Conservation (phyloP, 2,797 vertebrate species). For the Catostomus latipinnis region DNA sequence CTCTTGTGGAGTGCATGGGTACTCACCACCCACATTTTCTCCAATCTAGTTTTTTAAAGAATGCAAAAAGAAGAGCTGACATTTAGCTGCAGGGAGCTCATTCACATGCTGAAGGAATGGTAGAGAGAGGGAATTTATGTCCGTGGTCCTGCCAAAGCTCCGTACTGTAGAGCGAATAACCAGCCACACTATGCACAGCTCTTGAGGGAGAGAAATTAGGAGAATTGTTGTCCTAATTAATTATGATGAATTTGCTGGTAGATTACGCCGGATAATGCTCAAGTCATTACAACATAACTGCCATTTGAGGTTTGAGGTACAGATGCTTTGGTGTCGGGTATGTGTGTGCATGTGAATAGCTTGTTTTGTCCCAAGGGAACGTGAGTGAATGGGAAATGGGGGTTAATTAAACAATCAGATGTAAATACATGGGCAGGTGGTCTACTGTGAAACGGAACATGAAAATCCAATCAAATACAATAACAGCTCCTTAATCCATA, state of each 20-base stretch:
- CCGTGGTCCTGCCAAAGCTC: constrained; percentile 23
- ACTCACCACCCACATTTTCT: not conserved
- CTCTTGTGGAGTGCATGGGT: too few relatives aligned
- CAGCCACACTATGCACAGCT: constrained; percentile 50
- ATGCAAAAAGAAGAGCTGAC: constrained; percentile 29
- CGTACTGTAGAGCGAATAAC: constrained; percentile 28
- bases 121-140: constrained; percentile 13
- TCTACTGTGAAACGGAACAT: constrained; percentile 63
- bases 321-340: constrained; percentile 49
- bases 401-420: constrained; percentile 75
- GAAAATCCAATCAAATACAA: constrained; percentile 57
- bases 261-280: constrained; percentile 77
- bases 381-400: constrained; percentile 66
- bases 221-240: constrained; percentile 77
- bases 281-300: constrained; percentile 75
- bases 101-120: constrained; percentile 32
- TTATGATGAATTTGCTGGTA: constrained; percentile 72
- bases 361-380: constrained; percentile 65
- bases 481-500: constrained; percentile 45
- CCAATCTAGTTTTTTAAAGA: constrained; percentile 12
- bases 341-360: constrained; percentile 23
- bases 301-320: constrained; percentile 65
- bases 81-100: constrained; percentile 27
- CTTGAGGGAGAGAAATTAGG: constrained; percentile 61
- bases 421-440: constrained; percentile 66